phyloP scores from a whole-genome alignment of 1,140 invertebrate genomes.

The Scaptodrosophila lebanonensis region DNA sequence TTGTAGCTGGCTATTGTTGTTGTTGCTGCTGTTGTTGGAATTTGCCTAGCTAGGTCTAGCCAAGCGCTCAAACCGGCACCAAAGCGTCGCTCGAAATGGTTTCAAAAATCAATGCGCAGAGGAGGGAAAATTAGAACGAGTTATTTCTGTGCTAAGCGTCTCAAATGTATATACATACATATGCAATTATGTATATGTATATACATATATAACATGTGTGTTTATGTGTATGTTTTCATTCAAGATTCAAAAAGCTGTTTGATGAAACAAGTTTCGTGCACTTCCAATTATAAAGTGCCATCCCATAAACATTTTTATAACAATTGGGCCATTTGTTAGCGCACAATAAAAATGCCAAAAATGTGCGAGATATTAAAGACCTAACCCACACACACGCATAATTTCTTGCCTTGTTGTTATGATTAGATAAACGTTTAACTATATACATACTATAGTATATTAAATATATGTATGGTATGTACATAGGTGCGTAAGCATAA shows the following conservation, averaged over 20 bases:
- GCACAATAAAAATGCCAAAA: conserved; percentile 49
- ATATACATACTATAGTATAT: too few relatives aligned
- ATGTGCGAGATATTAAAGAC: conserved; percentile 28
- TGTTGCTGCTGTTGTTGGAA: too few relatives aligned
- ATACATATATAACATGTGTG: conserved; percentile 4
- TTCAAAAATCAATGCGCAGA: conserved; percentile 72
- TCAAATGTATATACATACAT: conserved; percentile 27
- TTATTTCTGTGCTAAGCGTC: conserved; percentile 70
- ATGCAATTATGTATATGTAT: not conserved
- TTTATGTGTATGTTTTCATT: conserved; percentile 3
- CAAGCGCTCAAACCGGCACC: conserved; percentile 42
- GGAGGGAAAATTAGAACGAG: conserved; percentile 73
- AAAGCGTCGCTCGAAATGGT: conserved; percentile 64
- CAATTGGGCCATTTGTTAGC: conserved; percentile 40
- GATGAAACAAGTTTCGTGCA: conserved; percentile 61
- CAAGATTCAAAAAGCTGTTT: conserved; percentile 43
- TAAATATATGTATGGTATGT: too few relatives aligned
- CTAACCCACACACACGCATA: conserved; percentile 11
- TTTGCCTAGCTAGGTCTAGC: conserved; percentile 56
- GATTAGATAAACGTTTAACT: conserved; percentile 30
- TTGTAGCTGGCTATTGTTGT: conserved; percentile 12
- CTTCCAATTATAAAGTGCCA: conserved; percentile 63
- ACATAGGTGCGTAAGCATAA: too few relatives aligned
- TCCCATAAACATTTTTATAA: conserved; percentile 55
- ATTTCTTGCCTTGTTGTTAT: conserved; percentile 2